Base-by-base conservation (phyloP, 2,888 invertebrate genomes). In the Orthonychiurus folsomi region DNA sequence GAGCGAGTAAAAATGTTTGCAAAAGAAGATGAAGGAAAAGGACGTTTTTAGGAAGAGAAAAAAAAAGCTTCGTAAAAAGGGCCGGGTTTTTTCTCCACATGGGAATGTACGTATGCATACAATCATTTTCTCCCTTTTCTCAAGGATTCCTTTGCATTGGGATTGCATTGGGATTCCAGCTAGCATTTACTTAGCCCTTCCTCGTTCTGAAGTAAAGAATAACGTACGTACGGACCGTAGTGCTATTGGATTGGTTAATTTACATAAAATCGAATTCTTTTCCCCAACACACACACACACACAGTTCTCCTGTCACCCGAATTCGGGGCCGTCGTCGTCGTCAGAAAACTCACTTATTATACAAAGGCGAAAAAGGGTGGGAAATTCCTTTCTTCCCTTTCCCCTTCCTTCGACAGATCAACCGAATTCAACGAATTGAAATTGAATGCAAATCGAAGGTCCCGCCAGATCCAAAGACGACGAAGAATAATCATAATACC, bases 211-310 rank as follows among this genome's bases (percentile, higher is more conserved):
- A 67, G 64, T 66, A 67, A 64, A 67, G 67, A 67, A 66, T 64
- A 63, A 65, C 64, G 66, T 67, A 67, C n/a, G n/a, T n/a, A n/a
- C n/a, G n/a, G n/a, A n/a, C n/a, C n/a, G n/a, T n/a, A n/a, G 65
- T 66, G 64, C 64, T 65, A 67, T 67, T 63, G 65, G 64, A 67
- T 67, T 67, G 67, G 67, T 67, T 68, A 68, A 68, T 68, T 68
- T 68, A 66, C 68, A 68, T 68, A 68, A 68, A 68, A 68, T 68
- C 68, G 68, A 68, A 68, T 68, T 68, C 67, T 68, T 64, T n/a
- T 50, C 53, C 20, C 53, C 15, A 12, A 12, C 50, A 50, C 28
- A 3, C 23, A 23, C 56, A 27, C 56, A 28, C 47, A 12, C 15
- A 21, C 47, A 47, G 15, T 20, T 47, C 23, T 47, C 57, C 56